Evolutionary conservation across 23 tunicate genomes (phyloP).

Genomic region (Ascidia mentula): DNA sequence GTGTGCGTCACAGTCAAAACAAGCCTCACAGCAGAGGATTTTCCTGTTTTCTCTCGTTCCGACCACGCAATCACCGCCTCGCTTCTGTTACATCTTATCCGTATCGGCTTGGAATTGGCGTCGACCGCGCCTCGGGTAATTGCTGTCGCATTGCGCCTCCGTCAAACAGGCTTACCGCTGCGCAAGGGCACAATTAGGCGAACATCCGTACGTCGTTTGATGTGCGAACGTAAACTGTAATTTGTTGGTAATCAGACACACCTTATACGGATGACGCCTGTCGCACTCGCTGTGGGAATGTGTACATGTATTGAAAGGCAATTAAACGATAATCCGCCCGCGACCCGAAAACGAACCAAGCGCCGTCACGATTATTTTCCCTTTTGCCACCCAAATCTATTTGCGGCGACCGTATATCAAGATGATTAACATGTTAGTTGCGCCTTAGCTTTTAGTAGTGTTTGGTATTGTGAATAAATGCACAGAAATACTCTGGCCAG

Average conservation of each 20-base stretch:
- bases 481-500: neutral
- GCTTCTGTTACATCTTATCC: neutral
- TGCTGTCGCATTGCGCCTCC: neutral
- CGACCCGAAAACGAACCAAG: neutral
- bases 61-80: neutral
- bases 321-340: neutral
- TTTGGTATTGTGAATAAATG: neutral
- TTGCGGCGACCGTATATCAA: neutral
- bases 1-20: constrained; percentile 5
- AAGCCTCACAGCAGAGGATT: too few species aligned
- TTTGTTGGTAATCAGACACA: neutral
- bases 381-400: too few species aligned
- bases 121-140: neutral
- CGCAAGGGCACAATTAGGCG: neutral
- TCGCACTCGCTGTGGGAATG: neutral
- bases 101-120: neutral
- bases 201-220: constrained; percentile 4
- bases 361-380: too few species aligned
- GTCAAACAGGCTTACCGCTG: neutral
- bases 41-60: neutral
- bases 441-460: neutral
- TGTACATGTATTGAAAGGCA: neutral
- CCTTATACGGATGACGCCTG: neutral
- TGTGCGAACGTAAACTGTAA: neutral
- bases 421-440: neutral